Base-by-base conservation (phyloP, 2,797 vertebrate species). In the Phataginus tetradactyla region DNA sequence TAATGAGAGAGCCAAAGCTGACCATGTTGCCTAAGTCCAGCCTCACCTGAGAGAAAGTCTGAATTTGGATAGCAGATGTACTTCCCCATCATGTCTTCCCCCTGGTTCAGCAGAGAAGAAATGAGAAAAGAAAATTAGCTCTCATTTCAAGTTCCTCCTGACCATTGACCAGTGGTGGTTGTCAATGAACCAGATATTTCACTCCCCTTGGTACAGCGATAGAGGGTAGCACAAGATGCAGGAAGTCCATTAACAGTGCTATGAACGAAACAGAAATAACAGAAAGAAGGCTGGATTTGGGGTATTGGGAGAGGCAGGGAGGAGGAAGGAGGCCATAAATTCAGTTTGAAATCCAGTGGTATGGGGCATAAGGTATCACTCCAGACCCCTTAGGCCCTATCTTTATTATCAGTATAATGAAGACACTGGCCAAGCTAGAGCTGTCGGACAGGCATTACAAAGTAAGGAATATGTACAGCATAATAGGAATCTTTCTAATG, bases 401-500 rank as follows among this genome's bases (percentile, higher is more conserved):
- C 29, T 80, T 86, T 92, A 66, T 59, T 86, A 63, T 57, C 25
- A 93, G 34, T 80, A 1, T 69, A 61, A 81, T 11, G 20, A 94
- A 72, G 32, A 64, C 2, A 1, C 37, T 91, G 75, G 32, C 10
- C 53, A 78, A 74, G 7, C 53, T 66, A 91, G 63, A 93, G 49
- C 15, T 17, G 29, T 57, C 71, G 49, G 20, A 21, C 51, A 85
- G 42, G 13, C 72, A 78, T 66, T 92, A 91, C n/a, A 90, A 34
- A 79, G 88, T 77, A 61, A 91, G 55, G 68, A 81, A 80, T 87
- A 51, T 91, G 4, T 86, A 64, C 15, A 69, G n/a, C 29, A 77
- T 64, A 92, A 74, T 34, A 85, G 77, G 34, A 86, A n/a, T 77
- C 61, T 94, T 87, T 66, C 45, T 92, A 81, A 45, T 80, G 7